A percentile compares a stretch with the other conserved stretches of the same genome.
Evolutionary conservation across 2,888 invertebrate genomes (phyloP).

Genomic region (Temnothorax rugatulus): DNA sequence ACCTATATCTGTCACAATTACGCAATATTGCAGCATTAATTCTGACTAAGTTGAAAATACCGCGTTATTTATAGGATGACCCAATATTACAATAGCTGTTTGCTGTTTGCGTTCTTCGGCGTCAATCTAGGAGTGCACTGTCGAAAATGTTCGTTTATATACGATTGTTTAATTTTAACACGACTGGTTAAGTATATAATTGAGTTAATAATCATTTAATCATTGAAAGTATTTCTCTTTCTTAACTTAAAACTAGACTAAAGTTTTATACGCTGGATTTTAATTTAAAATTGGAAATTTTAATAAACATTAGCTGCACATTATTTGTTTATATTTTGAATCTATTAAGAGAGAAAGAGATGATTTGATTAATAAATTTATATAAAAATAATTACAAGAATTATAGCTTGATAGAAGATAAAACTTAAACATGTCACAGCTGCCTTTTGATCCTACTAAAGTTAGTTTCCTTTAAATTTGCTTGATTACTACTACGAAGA

Average conservation of each 20-base stretch:
- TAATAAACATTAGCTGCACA: background rate
- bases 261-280: background rate
- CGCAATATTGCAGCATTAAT: too few species aligned
- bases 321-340: slow-evolving; percentile 14
- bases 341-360: background rate
- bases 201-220: slow-evolving; percentile 4
- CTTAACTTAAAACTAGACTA: background rate
- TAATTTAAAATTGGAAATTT: background rate
- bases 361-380: background rate
- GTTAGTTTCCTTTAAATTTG: background rate
- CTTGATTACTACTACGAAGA: background rate
- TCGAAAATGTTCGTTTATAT: slow-evolving; percentile 3
- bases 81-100: slow-evolving; percentile 25
- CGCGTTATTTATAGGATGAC: too few species aligned
- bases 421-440: background rate
- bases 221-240: background rate
- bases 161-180: background rate
- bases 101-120: background rate
- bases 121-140: background rate
- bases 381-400: background rate
- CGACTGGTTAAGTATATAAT: background rate
- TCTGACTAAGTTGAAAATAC: too few species aligned
- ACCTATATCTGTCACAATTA: too few species aligned
- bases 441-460: background rate
- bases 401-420: background rate